phyloP scores from a whole-genome alignment of 2,113 vertebrate species.

The Mastomys natalensis region DNA sequence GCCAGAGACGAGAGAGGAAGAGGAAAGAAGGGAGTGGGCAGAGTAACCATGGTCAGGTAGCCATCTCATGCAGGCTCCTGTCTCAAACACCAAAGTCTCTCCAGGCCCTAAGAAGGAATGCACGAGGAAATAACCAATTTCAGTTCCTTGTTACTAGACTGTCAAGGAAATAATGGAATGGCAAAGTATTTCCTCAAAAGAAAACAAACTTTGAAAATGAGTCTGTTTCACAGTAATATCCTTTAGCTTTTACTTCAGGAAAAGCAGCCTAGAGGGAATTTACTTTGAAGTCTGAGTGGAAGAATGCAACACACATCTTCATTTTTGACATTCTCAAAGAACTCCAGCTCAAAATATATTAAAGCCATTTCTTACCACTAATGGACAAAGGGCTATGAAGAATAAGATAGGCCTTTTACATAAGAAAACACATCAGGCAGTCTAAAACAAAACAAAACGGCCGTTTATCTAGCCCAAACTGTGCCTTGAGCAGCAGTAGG shows the following conservation, averaged over 20 bases:
- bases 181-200: constrained; percentile 75
- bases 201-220: constrained; percentile 31
- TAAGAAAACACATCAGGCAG: not conserved
- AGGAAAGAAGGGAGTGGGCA: not conserved
- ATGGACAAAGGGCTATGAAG: not conserved
- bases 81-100: constrained; percentile 8
- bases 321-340: constrained; percentile 31
- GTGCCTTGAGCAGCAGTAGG: not conserved
- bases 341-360: not conserved
- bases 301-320: constrained; percentile 48
- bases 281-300: constrained; percentile 35
- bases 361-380: not conserved
- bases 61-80: not conserved
- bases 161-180: constrained; percentile 78
- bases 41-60: not conserved
- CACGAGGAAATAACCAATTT: constrained; percentile 83
- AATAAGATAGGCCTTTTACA: not conserved
- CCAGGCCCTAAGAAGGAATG: constrained; percentile 71
- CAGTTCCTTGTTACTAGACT: constrained; percentile 47
- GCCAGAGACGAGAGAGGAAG: not conserved
- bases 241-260: not conserved
- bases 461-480: not conserved
- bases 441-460: not conserved
- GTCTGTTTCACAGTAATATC: constrained; percentile 42
- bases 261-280: not conserved